phyloP scores from a whole-genome alignment of 2,113 vertebrate genomes.

The Lipophrys pholis region DNA sequence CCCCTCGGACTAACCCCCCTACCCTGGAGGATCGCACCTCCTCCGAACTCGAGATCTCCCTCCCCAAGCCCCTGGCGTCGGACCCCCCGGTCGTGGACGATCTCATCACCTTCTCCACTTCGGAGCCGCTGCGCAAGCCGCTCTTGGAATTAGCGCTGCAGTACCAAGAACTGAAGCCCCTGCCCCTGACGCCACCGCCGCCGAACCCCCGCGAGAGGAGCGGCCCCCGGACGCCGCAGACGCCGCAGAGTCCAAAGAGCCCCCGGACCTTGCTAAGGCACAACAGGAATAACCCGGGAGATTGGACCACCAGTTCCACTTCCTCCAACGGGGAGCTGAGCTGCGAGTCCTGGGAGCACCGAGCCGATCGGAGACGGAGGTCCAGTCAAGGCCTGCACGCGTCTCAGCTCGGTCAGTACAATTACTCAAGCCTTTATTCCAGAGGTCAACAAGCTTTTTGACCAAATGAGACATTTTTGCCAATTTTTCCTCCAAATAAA shows the following conservation, averaged over 20 bases:
- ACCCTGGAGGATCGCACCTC: constrained; percentile 58
- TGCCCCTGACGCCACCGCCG: constrained; percentile 77
- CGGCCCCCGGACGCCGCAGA: constrained; percentile 40
- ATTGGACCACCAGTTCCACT: constrained; percentile 45
- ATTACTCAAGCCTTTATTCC: too few species aligned
- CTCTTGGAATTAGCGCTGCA: constrained; percentile 68
- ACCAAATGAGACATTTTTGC: too few species aligned
- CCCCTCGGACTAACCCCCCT: constrained; percentile 72
- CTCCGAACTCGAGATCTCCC: constrained; percentile 62
- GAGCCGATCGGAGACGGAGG: constrained; percentile 74
- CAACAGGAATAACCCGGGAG: constrained; percentile 26
- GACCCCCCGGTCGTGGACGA: constrained; percentile 77
- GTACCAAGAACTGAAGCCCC: constrained; percentile 69
- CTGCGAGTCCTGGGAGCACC: constrained; percentile 51
- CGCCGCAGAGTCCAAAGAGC: constrained; percentile 47
- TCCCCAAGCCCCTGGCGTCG: constrained; percentile 38
- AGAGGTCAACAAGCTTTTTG: too few species aligned
- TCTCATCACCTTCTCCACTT: constrained; percentile 75
- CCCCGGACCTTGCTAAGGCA: constrained; percentile 40
- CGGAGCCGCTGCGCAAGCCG: constrained; percentile 49
- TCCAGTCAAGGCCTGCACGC: constrained; percentile 72
- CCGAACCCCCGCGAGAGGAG: constrained; percentile 74
- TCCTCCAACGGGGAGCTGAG: constrained; percentile 64
- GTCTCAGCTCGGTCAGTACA: constrained; percentile 79
- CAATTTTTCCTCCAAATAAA: too few species aligned